A percentile compares a stretch with the other conserved stretches of the same genome.
These are phyloP conservation scores for Schizotus pectinicornis DNA, from an alignment of 2,888 invertebrate genomes.

Conservation along the genomic window DNA sequence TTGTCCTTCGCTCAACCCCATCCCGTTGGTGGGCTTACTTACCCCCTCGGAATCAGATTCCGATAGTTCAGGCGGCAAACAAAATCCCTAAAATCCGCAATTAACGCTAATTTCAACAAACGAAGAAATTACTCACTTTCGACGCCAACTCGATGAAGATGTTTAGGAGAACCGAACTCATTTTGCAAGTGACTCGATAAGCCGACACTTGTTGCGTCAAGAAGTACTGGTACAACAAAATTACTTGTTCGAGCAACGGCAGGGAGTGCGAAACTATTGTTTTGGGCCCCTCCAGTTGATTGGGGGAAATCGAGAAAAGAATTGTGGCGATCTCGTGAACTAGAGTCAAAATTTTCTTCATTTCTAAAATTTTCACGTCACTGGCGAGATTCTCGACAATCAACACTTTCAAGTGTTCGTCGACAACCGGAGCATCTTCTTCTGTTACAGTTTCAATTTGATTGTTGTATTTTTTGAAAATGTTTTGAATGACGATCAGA, in stretches of 20 bases:
- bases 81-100: constrained; percentile 87
- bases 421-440: constrained; percentile 60
- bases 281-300: constrained; percentile 42
- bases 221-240: constrained; percentile 77
- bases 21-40: constrained; percentile 67
- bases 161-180: constrained; percentile 80
- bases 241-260: constrained; percentile 80
- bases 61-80: constrained; percentile 84
- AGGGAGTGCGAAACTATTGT: constrained; percentile 51
- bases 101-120: constrained; percentile 16
- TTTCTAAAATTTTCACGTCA: constrained; percentile 67
- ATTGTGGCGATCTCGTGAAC: constrained; percentile 53
- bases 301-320: constrained; percentile 57
- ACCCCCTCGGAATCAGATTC: constrained; percentile 67
- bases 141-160: constrained; percentile 84
- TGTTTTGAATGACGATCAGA: constrained; percentile 65
- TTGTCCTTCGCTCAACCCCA: constrained; percentile 92
- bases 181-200: constrained; percentile 81
- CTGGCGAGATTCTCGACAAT: constrained; percentile 67
- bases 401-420: constrained; percentile 71
- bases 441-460: constrained; percentile 47
- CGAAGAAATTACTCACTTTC: constrained; percentile 61
- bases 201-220: constrained; percentile 78
- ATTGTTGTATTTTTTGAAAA: constrained; percentile 62
- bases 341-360: constrained; percentile 55